phyloP scores from a whole-genome alignment of 2,888 invertebrate species.

The Spilosoma lubricipeda region DNA sequence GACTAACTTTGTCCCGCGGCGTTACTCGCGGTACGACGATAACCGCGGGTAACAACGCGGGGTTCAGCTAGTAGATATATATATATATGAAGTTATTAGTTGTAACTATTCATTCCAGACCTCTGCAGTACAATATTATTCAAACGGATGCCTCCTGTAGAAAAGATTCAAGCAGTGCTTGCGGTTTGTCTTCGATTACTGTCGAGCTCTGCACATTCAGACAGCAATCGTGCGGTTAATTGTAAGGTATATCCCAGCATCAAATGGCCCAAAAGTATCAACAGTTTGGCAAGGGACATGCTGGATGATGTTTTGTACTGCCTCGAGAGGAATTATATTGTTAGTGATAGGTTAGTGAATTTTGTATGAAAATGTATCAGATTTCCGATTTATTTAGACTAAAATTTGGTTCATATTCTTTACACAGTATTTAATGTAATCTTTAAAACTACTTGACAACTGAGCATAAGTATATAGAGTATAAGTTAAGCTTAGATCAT shows the following conservation, averaged over 20 bases:
- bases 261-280: conserved; percentile 66
- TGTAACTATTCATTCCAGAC: conserved; percentile 52
- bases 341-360: conserved; percentile 67
- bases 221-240: conserved; percentile 33
- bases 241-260: conserved; percentile 71
- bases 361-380: neutral
- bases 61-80: too few relatives aligned
- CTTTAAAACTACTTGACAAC: too few relatives aligned
- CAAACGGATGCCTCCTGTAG: conserved; percentile 69
- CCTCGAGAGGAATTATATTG: conserved; percentile 62
- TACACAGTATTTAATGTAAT: too few relatives aligned
- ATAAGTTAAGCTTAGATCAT: too few relatives aligned
- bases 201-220: conserved; percentile 54
- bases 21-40: too few relatives aligned
- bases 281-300: conserved; percentile 59
- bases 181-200: conserved; percentile 64
- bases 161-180: conserved; percentile 69
- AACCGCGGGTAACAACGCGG: too few relatives aligned
- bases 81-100: too few relatives aligned
- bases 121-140: conserved; percentile 66
- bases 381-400: too few relatives aligned
- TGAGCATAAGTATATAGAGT: too few relatives aligned
- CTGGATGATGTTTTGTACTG: conserved; percentile 61
- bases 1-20: too few relatives aligned
- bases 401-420: too few relatives aligned